Percentiles rank a stretch among this genome's conserved stretches.
phyloP scores from a whole-genome alignment of 2,113 vertebrate species.

The Cephalopterus ornatus region DNA sequence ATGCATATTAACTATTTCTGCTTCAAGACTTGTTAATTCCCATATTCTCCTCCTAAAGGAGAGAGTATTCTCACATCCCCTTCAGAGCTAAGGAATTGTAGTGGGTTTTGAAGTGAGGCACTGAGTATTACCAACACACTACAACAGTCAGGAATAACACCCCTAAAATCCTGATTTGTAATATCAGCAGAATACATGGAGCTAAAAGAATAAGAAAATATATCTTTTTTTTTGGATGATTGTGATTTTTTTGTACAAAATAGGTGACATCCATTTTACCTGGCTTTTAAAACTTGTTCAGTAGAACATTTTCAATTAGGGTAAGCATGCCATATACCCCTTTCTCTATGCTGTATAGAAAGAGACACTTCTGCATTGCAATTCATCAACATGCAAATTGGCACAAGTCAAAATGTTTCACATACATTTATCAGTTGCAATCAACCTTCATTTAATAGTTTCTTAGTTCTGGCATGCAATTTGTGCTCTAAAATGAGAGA shows the following conservation, averaged over 20 bases:
- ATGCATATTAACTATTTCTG: background rate
- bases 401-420: slow-evolving; percentile 53
- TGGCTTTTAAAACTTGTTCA: background rate
- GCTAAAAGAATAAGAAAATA: background rate
- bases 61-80: background rate
- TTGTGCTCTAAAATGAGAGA: slow-evolving; percentile 6
- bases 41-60: background rate
- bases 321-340: background rate
- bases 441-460: slow-evolving; percentile 42
- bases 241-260: background rate
- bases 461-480: background rate
- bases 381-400: slow-evolving; percentile 53
- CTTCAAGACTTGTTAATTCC: background rate
- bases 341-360: background rate
- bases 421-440: slow-evolving; percentile 28
- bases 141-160: background rate
- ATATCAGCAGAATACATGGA: background rate
- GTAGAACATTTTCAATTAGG: background rate
- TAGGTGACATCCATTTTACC: background rate
- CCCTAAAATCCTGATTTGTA: background rate
- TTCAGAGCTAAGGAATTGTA: background rate
- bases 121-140: background rate
- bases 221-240: background rate
- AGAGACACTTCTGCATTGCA: background rate
- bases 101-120: background rate